Evolutionary conservation across 2,888 invertebrate genomes (phyloP).

Genomic region (Apamea crenata): DNA sequence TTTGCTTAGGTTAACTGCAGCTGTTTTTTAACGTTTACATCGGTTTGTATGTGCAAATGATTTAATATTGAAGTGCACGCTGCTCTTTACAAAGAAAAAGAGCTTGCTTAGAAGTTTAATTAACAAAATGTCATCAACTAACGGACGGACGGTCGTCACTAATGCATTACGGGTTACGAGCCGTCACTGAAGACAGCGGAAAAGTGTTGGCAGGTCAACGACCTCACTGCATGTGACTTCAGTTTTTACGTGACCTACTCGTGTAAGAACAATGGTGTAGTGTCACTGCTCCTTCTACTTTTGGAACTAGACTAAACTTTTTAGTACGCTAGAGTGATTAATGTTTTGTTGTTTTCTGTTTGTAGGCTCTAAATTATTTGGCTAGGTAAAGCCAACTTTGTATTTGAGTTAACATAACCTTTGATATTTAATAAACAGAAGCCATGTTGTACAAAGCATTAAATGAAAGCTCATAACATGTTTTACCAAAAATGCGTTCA

Average conservation of each 20-base stretch:
- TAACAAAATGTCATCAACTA: conserved; percentile 56
- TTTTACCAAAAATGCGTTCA: neutral
- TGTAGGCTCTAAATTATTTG: conserved; percentile 30
- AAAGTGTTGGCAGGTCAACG: conserved; percentile 57
- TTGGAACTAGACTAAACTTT: conserved; percentile 45
- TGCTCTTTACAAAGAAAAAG: conserved; percentile 13
- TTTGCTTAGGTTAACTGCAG: conserved; percentile 55
- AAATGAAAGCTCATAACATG: neutral
- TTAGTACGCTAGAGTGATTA: conserved; percentile 42
- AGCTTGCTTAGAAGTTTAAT: conserved; percentile 40
- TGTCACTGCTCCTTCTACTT: conserved; percentile 52
- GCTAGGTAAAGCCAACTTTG: neutral
- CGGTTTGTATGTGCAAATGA: conserved; percentile 28
- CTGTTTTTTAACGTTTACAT: conserved; percentile 45
- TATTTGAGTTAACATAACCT: neutral
- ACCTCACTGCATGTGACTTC: conserved; percentile 58
- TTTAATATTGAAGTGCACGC: conserved; percentile 21
- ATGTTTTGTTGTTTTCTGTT: conserved; percentile 33
- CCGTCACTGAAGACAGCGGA: conserved; percentile 53
- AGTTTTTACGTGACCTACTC: conserved; percentile 63
- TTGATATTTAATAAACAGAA: conserved; percentile 1
- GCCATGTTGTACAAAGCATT: neutral
- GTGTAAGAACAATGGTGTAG: conserved; percentile 62
- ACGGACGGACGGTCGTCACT: conserved; percentile 39
- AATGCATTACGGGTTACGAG: conserved; percentile 49